Percentiles rank a stretch among this genome's conserved stretches.
Evolutionary conservation across 2,797 vertebrate genomes (phyloP).

Genomic region (Sciurus carolinensis): DNA sequence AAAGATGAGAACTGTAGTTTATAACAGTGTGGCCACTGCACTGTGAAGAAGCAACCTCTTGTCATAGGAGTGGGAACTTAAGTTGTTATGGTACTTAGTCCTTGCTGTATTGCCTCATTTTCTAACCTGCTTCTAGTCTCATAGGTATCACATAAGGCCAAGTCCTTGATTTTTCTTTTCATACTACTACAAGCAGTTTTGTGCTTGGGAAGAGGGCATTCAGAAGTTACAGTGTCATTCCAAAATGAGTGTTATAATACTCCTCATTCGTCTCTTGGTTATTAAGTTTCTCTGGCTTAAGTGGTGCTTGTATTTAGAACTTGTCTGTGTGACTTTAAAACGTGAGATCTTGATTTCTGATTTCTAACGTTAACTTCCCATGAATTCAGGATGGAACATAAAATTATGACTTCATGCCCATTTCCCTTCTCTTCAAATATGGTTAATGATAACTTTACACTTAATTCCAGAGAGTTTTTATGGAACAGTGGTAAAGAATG

Average conservation of each 20-base stretch:
- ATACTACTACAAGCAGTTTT: constrained; percentile 33
- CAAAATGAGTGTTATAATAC: background rate
- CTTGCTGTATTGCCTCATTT: constrained; percentile 1
- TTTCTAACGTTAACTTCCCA: constrained; percentile 17
- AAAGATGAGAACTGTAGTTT: constrained; percentile 45
- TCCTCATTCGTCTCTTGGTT: constrained; percentile 47
- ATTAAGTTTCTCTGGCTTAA: constrained; percentile 21
- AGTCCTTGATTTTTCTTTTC: constrained; percentile 14
- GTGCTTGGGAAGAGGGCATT: background rate
- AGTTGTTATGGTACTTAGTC: background rate
- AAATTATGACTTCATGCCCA: background rate
- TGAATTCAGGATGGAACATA: constrained; percentile 57
- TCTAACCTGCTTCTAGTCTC: constrained; percentile 10
- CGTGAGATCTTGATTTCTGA: background rate
- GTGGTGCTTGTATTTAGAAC: constrained; percentile 53
- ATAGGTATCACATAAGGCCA: background rate
- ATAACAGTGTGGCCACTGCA: background rate
- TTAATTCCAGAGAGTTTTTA: constrained; percentile 29
- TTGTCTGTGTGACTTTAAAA: background rate
- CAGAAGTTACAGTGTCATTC: background rate
- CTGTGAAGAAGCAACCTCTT: background rate
- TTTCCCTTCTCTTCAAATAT: background rate
- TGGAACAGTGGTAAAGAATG: constrained; percentile 38
- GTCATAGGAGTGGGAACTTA: background rate
- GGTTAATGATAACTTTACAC: constrained; percentile 9